phyloP scores from a whole-genome alignment of 1,140 invertebrate genomes.

The Oncopodura yosiiana region DNA sequence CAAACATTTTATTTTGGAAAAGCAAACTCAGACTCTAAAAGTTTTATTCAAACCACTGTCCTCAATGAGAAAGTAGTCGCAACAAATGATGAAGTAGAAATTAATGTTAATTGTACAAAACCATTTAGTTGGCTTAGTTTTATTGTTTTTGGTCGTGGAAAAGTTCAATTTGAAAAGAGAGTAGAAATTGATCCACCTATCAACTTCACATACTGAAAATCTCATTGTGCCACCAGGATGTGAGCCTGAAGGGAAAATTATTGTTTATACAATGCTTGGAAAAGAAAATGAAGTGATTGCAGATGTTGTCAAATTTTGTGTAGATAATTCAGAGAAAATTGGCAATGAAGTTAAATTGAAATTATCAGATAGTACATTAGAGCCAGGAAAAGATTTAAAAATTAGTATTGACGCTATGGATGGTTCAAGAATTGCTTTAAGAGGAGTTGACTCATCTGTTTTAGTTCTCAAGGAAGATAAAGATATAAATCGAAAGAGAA shows the following conservation, averaged over 20 bases:
- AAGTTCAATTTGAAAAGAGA: constrained; percentile 5
- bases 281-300: background rate
- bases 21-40: constrained; percentile 57
- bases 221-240: background rate
- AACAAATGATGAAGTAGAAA: constrained; percentile 55
- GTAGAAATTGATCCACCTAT: background rate
- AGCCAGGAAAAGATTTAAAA: constrained; percentile 4
- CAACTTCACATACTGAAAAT: background rate
- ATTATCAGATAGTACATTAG: background rate
- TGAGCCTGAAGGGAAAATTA: background rate
- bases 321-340: background rate
- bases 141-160: constrained; percentile 69
- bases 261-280: background rate
- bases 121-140: constrained; percentile 66
- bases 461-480: constrained; percentile 16
- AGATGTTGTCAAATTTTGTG: background rate
- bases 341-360: constrained; percentile 6
- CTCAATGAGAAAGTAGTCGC: constrained; percentile 56
- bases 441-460: constrained; percentile 19
- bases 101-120: constrained; percentile 69
- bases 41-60: constrained; percentile 62
- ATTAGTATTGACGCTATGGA: background rate
- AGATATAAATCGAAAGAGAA: constrained; percentile 3
- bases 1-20: constrained; percentile 38
- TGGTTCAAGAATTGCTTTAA: constrained; percentile 8